Conservation (phyloP, 2,113 vertebrate genomes). For the Sclerurus mexicanus region DNA sequence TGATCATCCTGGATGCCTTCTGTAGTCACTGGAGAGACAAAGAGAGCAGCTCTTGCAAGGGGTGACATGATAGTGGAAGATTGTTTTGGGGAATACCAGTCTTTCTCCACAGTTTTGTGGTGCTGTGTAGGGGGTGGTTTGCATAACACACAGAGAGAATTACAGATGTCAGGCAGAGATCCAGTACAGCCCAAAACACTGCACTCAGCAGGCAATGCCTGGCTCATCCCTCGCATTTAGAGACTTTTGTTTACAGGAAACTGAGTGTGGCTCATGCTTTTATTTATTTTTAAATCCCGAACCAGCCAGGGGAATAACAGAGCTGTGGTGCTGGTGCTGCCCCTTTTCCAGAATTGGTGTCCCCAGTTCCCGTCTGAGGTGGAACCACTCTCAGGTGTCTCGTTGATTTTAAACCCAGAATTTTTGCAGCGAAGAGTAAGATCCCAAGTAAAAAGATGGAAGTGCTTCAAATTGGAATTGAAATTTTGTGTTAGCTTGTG, state of each 20-base stretch:
- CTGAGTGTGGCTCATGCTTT: background rate
- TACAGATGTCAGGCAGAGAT: background rate
- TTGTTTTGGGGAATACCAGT: background rate
- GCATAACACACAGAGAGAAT: background rate
- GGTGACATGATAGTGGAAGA: background rate
- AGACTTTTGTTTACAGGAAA: background rate
- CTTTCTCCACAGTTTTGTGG: background rate
- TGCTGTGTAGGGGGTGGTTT: background rate
- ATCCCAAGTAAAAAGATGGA: background rate
- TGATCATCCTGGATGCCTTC: background rate
- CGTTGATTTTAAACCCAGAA: background rate
- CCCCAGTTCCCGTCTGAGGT: background rate
- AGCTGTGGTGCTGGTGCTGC: background rate
- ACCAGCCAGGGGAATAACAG: background rate
- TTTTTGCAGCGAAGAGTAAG: background rate
- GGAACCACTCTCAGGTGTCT: background rate
- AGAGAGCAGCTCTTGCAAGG: background rate
- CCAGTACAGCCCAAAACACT: background rate
- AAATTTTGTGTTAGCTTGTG: background rate
- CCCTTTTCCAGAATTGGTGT: background rate
- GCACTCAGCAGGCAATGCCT: background rate
- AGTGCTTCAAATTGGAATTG: background rate
- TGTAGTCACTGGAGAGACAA: background rate
- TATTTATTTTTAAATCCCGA: background rate
- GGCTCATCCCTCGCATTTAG: background rate